These are phyloP conservation scores for Trichomycterus rosablanca DNA, from an alignment of 2,113 vertebrate species.

Conservation along the genomic window DNA sequence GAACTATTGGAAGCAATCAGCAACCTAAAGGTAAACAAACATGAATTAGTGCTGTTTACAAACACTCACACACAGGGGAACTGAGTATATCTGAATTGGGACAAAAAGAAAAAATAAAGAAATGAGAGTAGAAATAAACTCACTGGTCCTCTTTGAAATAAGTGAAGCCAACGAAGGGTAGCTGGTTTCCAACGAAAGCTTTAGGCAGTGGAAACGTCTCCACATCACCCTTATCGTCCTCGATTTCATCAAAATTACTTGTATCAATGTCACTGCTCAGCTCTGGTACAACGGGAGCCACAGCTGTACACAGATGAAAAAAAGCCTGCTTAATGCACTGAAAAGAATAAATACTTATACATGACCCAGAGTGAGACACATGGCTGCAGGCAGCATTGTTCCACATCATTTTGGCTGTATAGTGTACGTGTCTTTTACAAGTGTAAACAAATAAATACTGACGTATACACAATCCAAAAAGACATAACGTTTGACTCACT, in stretches of 20 bases:
- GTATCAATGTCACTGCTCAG: conserved; percentile 96
- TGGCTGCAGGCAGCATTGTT: too few species aligned
- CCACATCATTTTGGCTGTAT: too few species aligned
- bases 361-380: too few species aligned
- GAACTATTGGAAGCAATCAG: conserved; percentile 78
- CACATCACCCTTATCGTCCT: conserved; percentile 93
- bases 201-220: conserved; percentile 96
- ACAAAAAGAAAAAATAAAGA: not conserved
- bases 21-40: conserved; percentile 68
- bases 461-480: too few species aligned
- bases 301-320: conserved; percentile 63
- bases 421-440: too few species aligned
- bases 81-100: not conserved
- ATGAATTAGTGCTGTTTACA: conserved; percentile 12
- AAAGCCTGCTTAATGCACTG: too few species aligned
- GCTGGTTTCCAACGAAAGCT: conserved; percentile 95
- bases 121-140: conserved; percentile 2
- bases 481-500: conserved; percentile 73
- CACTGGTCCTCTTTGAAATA: conserved; percentile 98
- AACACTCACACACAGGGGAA: not conserved
- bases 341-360: too few species aligned
- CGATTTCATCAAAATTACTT: conserved; percentile 98
- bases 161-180: conserved; percentile 97
- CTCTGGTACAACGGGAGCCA: conserved; percentile 94
- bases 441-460: too few species aligned